Conservation (phyloP, 2,888 invertebrate species). For the Thelaira solivaga region DNA sequence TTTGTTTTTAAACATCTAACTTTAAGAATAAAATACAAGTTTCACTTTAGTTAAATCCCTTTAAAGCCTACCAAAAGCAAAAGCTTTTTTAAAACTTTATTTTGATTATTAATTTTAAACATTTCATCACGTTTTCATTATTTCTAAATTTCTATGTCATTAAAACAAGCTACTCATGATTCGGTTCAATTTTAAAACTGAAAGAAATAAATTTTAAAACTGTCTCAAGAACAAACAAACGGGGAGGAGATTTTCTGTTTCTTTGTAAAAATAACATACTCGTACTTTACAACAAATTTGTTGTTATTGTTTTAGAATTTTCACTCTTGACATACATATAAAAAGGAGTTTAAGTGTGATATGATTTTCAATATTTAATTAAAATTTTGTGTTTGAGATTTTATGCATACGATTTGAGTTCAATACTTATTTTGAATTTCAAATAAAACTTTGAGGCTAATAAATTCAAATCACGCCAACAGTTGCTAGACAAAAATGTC, state of each 20-base stretch:
- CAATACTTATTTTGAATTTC: background rate
- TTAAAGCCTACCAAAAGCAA: too few relatives aligned
- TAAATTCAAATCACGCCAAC: slow-evolving; percentile 53
- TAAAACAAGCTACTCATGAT: slow-evolving; percentile 42
- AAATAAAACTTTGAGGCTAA: background rate
- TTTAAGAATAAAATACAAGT: too few relatives aligned
- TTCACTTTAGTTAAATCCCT: too few relatives aligned
- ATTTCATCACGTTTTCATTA: too few relatives aligned
- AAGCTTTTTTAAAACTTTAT: too few relatives aligned
- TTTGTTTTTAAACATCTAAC: too few relatives aligned
- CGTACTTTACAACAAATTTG: slow-evolving; percentile 15
- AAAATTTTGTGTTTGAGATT: slow-evolving; percentile 1
- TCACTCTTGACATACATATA: slow-evolving; percentile 58
- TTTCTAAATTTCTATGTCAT: background rate
- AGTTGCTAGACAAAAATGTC: slow-evolving; percentile 1
- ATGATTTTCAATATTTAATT: slow-evolving; percentile 45
- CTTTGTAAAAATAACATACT: background rate
- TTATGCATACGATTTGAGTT: too few relatives aligned
- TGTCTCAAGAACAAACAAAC: background rate
- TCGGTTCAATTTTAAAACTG: slow-evolving; percentile 21
- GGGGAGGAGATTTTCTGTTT: slow-evolving; percentile 3
- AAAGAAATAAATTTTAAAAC: background rate
- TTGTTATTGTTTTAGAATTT: slow-evolving; percentile 42
- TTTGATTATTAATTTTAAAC: too few relatives aligned
- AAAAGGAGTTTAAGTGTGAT: background rate